Percentiles rank a stretch among this genome's conserved stretches.
These are phyloP conservation scores for Litoditis marina DNA, from an alignment of 2,888 invertebrate genomes.

Conservation along the genomic window DNA sequence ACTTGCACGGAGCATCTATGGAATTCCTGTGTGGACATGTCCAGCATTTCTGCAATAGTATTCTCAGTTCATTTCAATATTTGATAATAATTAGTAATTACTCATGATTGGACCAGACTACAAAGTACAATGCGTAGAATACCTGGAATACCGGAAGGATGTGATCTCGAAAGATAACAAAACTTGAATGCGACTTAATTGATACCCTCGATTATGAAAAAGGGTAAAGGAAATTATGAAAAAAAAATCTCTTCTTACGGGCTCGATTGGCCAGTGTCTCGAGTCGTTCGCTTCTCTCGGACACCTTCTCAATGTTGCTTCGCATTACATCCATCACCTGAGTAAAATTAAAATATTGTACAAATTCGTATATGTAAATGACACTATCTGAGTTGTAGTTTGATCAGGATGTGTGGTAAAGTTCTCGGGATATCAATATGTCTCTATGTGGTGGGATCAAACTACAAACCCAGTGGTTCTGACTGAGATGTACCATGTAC, in stretches of 20 bases:
- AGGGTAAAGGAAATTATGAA: too few species aligned
- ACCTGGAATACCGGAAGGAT: too few species aligned
- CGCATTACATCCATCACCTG: slow-evolving; percentile 12
- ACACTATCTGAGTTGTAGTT: not conserved
- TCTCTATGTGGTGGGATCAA: too few species aligned
- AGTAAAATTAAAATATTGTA: not conserved
- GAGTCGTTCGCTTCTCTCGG: slow-evolving; percentile 5
- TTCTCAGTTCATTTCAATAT: not conserved
- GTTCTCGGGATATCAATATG: too few species aligned
- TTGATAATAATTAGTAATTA: not conserved
- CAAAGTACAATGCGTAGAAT: too few species aligned
- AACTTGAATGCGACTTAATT: too few species aligned
- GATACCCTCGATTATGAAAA: too few species aligned
- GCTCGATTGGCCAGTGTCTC: slow-evolving; percentile 8
- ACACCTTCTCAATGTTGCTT: slow-evolving; percentile 7
- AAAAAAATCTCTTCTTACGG: not conserved
- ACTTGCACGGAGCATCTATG: slow-evolving; percentile 3
- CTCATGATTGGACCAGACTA: too few species aligned
- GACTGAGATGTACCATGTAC: too few species aligned
- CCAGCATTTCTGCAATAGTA: slow-evolving; percentile 8
- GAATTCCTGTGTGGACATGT: slow-evolving; percentile 3
- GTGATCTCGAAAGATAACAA: too few species aligned
- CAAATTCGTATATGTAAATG: not conserved
- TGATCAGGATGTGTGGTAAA: too few species aligned
- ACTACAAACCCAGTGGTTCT: too few species aligned